Percentiles rank a stretch among this genome's conserved stretches.
Conservation (phyloP, 1,140 invertebrate genomes). For the Drosophila orena region DNA sequence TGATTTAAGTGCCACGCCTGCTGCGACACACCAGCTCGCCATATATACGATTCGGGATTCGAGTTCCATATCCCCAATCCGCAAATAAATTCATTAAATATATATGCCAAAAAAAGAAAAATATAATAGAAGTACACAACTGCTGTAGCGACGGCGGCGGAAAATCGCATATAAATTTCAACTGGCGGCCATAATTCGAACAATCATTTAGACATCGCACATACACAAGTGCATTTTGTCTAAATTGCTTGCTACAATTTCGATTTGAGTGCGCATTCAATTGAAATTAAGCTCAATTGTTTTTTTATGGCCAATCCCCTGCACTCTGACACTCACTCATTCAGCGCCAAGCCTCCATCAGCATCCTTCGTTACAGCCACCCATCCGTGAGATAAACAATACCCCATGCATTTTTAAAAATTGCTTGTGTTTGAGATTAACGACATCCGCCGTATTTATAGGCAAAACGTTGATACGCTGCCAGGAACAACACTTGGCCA, state of each 20-base stretch:
- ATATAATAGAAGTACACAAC: no score
- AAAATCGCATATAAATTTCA: slow-evolving; percentile 46
- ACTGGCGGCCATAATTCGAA: slow-evolving; percentile 38
- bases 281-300: slow-evolving; percentile 61
- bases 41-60: slow-evolving; percentile 10
- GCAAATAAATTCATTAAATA: slow-evolving; percentile 57
- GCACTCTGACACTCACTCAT: slow-evolving; percentile 44
- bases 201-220: slow-evolving; percentile 57
- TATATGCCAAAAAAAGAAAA: neutral
- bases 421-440: slow-evolving; percentile 54
- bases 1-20: slow-evolving; percentile 67
- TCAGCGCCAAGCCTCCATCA: neutral
- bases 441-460: slow-evolving; percentile 52
- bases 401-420: slow-evolving; percentile 48
- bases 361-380: neutral
- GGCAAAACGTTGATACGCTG: slow-evolving; percentile 67
- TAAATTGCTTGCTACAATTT: slow-evolving; percentile 55
- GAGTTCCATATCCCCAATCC: slow-evolving; percentile 20
- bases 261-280: slow-evolving; percentile 45
- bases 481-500: slow-evolving; percentile 57
- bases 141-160: slow-evolving; percentile 2
- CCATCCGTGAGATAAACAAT: slow-evolving; percentile 29
- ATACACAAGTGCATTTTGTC: slow-evolving; percentile 53
- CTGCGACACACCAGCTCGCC: slow-evolving; percentile 25
- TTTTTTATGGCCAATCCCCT: slow-evolving; percentile 60